Evolutionary conservation across 2,888 invertebrate genomes (phyloP), one percentile per base, ranked within the genome.

Genomic region (Cremastinae sp.): DNA sequence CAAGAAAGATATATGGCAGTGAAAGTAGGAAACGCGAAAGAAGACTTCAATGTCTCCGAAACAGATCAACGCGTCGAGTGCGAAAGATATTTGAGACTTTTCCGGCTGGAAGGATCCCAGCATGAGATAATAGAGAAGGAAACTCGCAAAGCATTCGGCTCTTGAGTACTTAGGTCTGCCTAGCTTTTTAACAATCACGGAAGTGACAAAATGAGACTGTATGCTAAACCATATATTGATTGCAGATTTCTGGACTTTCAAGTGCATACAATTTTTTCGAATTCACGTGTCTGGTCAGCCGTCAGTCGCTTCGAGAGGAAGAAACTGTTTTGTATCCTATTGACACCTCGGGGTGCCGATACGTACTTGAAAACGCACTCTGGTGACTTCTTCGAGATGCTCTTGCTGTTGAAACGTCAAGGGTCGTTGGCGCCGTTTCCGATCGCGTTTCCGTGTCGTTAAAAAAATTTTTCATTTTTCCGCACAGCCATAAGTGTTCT

Each of bases 1-100:
- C 41, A 39, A 75, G 86, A 84, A 80, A 84, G 85, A 86, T 87
- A 86, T 86, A 86, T 84, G 66, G 47, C 79, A 69, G 61, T 80
- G 78, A 80, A 82, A 83, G 84, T 86, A 86, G 88, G 88, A 87
- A 86, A 86, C 83, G 75, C 72, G 81, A 47, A 9, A 85, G 85
- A 87, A 85, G 86, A 79, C 78, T 73, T 80, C 85, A 84, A 85
- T 84, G 79, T 75, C 56, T 72, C 18, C 20, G 47, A 47, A 41
- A 49, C 64, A 37, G 55, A 79, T 73, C 70, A 58, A 79, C 75
- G 68, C 43, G 59, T 1, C 41, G 37, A 37, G 2, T 49, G 37
- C 14, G 18, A 56, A 14, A 12, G 39, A 28, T 28, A 41, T 58
- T 55, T n/a, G 47, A 61, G 12, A 68, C 43, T 59, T 53, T 49